Conservation (phyloP, 2,113 vertebrate species). For the Amphiprion percula region DNA sequence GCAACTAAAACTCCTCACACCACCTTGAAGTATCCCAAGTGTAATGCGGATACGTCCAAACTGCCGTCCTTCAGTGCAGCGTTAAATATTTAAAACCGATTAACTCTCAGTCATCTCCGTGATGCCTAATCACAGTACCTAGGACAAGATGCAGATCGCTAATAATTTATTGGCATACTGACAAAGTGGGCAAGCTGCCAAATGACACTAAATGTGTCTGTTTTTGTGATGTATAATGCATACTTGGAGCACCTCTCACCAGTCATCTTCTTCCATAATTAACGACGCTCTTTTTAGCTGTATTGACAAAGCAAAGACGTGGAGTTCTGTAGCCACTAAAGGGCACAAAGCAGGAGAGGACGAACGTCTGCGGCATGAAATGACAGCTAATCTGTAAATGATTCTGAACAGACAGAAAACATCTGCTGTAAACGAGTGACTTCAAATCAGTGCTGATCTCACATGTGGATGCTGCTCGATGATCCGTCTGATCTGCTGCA, state of each 20-base stretch:
- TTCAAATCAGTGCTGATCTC: neutral
- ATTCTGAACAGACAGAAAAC: constrained; percentile 22
- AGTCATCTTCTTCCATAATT: constrained; percentile 64
- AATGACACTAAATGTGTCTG: constrained; percentile 64
- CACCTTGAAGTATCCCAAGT: constrained; percentile 14
- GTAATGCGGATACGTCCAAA: constrained; percentile 37
- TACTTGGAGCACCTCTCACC: constrained; percentile 51
- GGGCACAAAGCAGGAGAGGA: neutral
- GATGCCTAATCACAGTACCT: constrained; percentile 59
- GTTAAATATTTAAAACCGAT: constrained; percentile 63
- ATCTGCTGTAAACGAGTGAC: constrained; percentile 2
- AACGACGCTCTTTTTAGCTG: constrained; percentile 52
- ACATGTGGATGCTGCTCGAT: neutral
- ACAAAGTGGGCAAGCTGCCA: constrained; percentile 50
- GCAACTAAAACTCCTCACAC: constrained; percentile 3
- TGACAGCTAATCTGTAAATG: neutral
- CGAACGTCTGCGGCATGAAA: neutral
- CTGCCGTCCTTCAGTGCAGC: constrained; percentile 29
- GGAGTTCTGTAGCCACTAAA: constrained; percentile 35
- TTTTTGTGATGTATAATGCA: constrained; percentile 76
- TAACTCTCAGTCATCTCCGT: constrained; percentile 42
- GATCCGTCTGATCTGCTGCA: constrained; percentile 6
- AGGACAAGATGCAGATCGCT: constrained; percentile 45
- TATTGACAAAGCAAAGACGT: constrained; percentile 56
- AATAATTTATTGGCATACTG: constrained; percentile 63